Evolutionary conservation across 2,888 invertebrate genomes (phyloP).

Genomic region (Pachydiplax longipennis): DNA sequence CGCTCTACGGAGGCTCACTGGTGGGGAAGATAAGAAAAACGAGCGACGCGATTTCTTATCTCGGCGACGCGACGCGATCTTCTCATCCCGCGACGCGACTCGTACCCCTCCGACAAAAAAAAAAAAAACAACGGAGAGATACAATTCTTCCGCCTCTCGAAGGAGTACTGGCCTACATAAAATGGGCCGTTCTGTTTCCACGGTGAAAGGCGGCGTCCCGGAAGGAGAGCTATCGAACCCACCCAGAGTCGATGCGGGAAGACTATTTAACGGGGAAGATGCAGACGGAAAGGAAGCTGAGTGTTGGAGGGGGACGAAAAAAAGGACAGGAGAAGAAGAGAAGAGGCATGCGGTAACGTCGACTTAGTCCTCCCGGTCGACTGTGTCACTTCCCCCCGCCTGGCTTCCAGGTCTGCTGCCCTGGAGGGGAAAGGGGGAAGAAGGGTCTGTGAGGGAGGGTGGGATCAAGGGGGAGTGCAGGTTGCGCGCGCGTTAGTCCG

Average conservation of each 20-base stretch:
- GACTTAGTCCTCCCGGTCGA: constrained; percentile 8
- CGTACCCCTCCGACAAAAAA: too few relatives aligned
- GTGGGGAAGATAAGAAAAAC: neutral
- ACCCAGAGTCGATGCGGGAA: neutral
- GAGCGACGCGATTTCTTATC: neutral
- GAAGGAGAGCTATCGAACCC: neutral
- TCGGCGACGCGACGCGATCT: neutral
- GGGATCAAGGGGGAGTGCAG: neutral
- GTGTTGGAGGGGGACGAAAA: neutral
- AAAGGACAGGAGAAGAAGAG: neutral
- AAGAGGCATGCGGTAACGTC: constrained; percentile 29
- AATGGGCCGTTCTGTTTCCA: neutral
- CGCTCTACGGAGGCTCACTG: neutral
- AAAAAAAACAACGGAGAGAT: too few relatives aligned
- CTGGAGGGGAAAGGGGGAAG: neutral
- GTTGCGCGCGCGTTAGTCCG: constrained; percentile 4
- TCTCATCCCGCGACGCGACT: too few relatives aligned
- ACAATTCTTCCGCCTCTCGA: too few relatives aligned
- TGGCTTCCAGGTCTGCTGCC: neutral
- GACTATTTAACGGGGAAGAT: neutral
- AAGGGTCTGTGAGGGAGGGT: neutral
- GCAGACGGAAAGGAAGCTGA: neutral
- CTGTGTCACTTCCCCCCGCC: constrained; percentile 2
- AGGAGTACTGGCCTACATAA: neutral
- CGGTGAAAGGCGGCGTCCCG: neutral